Percentiles rank a stretch among this genome's conserved stretches.
Conservation (phyloP, 2,797 vertebrate species). For the Xenentodon cancila region DNA sequence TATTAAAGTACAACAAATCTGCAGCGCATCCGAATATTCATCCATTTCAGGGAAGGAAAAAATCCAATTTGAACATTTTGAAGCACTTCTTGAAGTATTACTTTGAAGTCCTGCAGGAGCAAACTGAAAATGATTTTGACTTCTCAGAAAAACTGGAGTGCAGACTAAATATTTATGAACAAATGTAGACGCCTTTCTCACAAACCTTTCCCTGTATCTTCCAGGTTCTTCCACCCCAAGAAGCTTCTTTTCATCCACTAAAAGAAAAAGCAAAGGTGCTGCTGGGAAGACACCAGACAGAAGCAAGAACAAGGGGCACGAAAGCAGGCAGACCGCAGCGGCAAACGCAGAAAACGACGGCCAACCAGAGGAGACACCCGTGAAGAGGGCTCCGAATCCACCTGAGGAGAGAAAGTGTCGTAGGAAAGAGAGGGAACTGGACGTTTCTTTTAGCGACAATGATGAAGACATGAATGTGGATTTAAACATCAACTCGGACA, state of each 20-base stretch:
- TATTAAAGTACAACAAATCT: too few species aligned
- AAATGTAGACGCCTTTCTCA: too few species aligned
- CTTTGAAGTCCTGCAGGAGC: too few species aligned
- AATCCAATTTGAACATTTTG: too few species aligned
- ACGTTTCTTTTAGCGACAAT: slow-evolving; percentile 28
- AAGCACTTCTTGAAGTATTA: too few species aligned
- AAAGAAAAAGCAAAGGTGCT: not conserved
- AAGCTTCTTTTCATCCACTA: not conserved
- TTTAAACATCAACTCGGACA: slow-evolving; percentile 36
- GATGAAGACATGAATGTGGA: slow-evolving; percentile 52
- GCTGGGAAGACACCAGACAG: not conserved
- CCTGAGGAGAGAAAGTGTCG: not conserved
- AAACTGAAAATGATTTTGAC: too few species aligned
- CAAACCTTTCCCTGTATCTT: not conserved
- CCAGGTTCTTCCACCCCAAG: not conserved
- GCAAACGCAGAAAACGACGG: slow-evolving; percentile 63
- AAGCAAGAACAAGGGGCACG: not conserved
- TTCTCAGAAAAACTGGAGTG: too few species aligned
- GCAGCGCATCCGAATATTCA: too few species aligned
- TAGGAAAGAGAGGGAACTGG: rapidly evolving
- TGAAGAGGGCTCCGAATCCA: not conserved
- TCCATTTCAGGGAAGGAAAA: too few species aligned
- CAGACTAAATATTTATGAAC: too few species aligned
- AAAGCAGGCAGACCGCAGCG: slow-evolving; percentile 30
- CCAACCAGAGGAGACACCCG: not conserved